These are phyloP conservation scores for Premnoplex brunnescens DNA, from an alignment of 2,797 vertebrate species.

Conservation along the genomic window DNA sequence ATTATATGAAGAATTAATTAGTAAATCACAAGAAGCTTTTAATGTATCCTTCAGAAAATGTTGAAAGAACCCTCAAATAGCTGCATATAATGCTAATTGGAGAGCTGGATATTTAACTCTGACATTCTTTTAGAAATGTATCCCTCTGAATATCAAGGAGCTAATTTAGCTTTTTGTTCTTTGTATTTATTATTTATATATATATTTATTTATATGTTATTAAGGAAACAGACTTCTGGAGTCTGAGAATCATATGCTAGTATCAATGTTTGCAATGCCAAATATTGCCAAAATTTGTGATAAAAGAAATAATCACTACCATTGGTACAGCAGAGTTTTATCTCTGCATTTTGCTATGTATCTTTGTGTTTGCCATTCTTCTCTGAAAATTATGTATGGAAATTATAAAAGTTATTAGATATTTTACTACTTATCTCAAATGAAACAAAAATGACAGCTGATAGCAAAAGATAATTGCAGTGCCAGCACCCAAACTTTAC, in stretches of 20 bases:
- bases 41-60: not conserved
- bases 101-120: not conserved
- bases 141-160: not conserved
- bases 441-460: not conserved
- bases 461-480: slow-evolving; percentile 5
- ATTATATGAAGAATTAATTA: not conserved
- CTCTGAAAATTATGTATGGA: not conserved
- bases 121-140: not conserved
- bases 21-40: not conserved
- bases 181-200: not conserved
- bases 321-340: not conserved
- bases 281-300: not conserved
- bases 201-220: not conserved
- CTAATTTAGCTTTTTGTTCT: not conserved
- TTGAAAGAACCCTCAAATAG: not conserved
- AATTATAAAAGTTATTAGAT: not conserved
- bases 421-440: not conserved
- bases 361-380: not conserved
- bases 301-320: not conserved
- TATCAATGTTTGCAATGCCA: not conserved
- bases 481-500: not conserved
- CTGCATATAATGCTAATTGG: not conserved
- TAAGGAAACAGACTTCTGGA: not conserved
- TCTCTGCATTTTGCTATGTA: not conserved
- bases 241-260: not conserved